Conservation (phyloP, 2,888 invertebrate species). For the Scrobipalpa costella region DNA sequence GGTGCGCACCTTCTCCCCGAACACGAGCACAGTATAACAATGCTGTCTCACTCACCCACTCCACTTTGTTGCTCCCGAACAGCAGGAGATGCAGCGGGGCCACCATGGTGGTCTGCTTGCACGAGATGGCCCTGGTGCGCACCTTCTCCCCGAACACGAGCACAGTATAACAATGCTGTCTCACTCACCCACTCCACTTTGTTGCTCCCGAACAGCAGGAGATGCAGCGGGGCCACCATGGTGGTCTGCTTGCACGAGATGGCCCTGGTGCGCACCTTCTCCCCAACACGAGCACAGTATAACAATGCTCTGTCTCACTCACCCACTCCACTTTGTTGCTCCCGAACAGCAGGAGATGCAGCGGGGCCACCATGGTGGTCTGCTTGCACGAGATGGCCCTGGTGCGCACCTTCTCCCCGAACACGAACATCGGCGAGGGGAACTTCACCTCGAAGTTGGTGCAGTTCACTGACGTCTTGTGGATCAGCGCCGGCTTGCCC, state of each 20-base stretch:
- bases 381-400: conserved; percentile 98
- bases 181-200: no score
- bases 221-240: no score
- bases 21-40: no score
- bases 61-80: conserved; percentile 95
- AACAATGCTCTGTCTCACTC: background rate
- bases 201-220: no score
- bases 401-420: conserved; percentile 98
- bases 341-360: conserved; percentile 96
- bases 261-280: no score
- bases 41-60: conserved; percentile 82
- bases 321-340: conserved; percentile 91
- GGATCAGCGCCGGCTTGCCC: conserved; percentile 95
- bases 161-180: no score
- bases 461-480: conserved; percentile 98
- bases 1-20: no score
- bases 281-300: background rate
- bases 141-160: no score
- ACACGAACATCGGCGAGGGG: conserved; percentile 97
- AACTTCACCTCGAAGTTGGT: conserved; percentile 91
- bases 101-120: no score
- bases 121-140: no score
- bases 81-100: no score
- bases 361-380: conserved; percentile 94
- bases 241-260: no score